These are phyloP conservation scores for Elephas maximus DNA, from an alignment of 2,113 vertebrate genomes.

Conservation along the genomic window DNA sequence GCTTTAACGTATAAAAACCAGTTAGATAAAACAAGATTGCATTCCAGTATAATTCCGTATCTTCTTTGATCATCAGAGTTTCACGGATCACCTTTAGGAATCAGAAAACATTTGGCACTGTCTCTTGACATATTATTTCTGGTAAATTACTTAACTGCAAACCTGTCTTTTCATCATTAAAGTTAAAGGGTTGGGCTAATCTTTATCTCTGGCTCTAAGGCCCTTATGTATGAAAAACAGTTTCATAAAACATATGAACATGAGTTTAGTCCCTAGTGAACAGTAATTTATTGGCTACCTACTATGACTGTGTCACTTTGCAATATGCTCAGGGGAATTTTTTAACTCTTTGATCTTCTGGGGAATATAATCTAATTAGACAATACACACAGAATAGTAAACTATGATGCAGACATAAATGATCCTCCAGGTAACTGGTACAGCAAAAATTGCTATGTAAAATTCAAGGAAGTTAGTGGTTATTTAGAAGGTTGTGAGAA, in stretches of 20 bases:
- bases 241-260: background rate
- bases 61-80: background rate
- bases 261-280: background rate
- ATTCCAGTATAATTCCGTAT: conserved; percentile 12
- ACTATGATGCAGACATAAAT: background rate
- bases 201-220: background rate
- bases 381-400: conserved; percentile 19
- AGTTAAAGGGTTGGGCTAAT: background rate
- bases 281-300: background rate
- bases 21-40: background rate
- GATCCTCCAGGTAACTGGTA: background rate
- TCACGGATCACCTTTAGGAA: background rate
- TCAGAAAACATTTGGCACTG: background rate
- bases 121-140: conserved; percentile 23
- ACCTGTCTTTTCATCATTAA: background rate
- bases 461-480: conserved; percentile 27
- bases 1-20: conserved; percentile 18
- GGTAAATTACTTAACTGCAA: conserved; percentile 38
- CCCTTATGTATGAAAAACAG: conserved; percentile 9
- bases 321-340: background rate
- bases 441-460: background rate
- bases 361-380: background rate
- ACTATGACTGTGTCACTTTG: background rate
- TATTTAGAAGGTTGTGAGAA: conserved; percentile 7
- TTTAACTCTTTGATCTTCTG: background rate